Base-by-base conservation (phyloP, 2,888 invertebrate genomes). In the Synanthedon myopaeformis region DNA sequence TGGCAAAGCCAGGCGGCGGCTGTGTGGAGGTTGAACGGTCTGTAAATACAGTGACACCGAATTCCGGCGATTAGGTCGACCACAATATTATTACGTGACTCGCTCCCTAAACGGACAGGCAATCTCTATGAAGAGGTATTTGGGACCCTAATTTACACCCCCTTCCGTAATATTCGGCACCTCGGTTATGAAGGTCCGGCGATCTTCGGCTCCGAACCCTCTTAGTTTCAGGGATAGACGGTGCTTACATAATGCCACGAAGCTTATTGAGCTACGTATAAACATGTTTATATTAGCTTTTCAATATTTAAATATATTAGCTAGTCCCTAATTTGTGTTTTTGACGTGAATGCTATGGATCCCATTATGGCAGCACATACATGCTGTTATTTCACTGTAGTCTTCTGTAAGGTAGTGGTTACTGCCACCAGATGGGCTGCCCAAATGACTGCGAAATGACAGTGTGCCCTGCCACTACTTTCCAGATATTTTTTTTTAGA, bases 111-210 rank as follows among this genome's bases (percentile, higher is more conserved):
- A 68, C 74, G 77, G 78, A 76, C 76, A 76, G 69, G 76, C 81
- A 80, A 83, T 82, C 81, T 77, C 78, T 77, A 80, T 81, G 79
- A 79, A 81, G 76, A 79, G 82, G 80, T 77, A 77, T 81, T 80
- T 73, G 78, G 73, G 70, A 79, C 79, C 82, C 82, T 82, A 82
- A 84, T 84, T 84, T 81, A 82, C 84, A 84, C 82, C 76, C 82
- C 79, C 79, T 79, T 78, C 75, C 69, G 78, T 77, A 80, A 84
- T 82, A 82, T 82, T 70, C 72, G 70, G 65, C 66, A 67, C 65
- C 64, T 66, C 67, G 62, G 75, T 80, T 82, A 83, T 81, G 76
- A 77, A 78, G 78, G 81, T 77, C 72, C 70, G 61, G 61, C 58
- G 57, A 60, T 56, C 23, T 50, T 50, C 12, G 62, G 67, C 59